Evolutionary conservation across 2,888 invertebrate genomes (phyloP).

Genomic region (Philereme transversata): DNA sequence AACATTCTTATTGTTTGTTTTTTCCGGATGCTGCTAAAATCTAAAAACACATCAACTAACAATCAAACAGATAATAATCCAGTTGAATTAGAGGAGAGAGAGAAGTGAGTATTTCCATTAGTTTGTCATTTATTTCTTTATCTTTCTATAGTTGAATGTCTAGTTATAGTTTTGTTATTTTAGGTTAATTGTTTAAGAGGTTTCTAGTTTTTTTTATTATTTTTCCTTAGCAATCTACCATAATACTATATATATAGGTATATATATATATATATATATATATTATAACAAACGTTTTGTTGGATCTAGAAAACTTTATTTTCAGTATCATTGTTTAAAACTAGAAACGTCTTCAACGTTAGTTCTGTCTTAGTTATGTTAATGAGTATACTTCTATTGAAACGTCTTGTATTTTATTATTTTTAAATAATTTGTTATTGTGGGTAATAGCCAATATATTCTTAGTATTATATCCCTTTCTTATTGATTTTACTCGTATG

Average conservation of each 20-base stretch:
- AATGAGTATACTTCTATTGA: background rate
- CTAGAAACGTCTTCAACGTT: conserved; percentile 4
- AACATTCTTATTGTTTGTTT: conserved; percentile 41
- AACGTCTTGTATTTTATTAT: background rate
- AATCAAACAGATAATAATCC: conserved; percentile 88
- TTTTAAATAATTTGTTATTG: background rate
- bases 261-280: too few species aligned
- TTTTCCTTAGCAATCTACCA: background rate
- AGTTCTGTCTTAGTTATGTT: background rate
- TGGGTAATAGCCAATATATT: background rate
- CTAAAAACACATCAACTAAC: conserved; percentile 65
- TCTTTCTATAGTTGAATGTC: conserved; percentile 28
- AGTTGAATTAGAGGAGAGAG: conserved; percentile 92
- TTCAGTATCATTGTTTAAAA: conserved; percentile 7
- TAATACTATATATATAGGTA: background rate
- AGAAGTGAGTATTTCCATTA: conserved; percentile 87
- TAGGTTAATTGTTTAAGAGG: conserved; percentile 12
- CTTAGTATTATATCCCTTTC: background rate
- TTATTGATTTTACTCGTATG: background rate
- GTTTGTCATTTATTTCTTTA: conserved; percentile 20
- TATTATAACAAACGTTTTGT: background rate
- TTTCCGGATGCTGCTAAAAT: conserved; percentile 79
- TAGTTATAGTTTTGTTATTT: conserved; percentile 20
- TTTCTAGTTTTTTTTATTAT: conserved; percentile 28
- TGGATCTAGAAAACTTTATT: background rate